Base-by-base conservation (phyloP, 2,113 vertebrate species). In the Otus sunia region DNA sequence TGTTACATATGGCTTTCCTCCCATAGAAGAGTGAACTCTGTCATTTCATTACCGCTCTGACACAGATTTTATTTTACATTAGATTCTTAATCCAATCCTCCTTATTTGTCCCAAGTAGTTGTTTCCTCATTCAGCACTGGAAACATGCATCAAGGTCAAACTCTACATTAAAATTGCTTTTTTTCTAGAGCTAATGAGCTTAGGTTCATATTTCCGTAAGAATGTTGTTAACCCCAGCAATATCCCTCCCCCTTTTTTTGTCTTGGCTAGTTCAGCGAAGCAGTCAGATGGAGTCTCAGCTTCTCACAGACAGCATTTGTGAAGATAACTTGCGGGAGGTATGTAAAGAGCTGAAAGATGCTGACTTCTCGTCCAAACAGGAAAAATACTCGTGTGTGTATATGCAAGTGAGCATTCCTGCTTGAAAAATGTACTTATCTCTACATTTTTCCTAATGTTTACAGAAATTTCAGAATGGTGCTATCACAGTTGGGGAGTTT, bases 401-500 rank as follows among this genome's bases (percentile, higher is more conserved):
- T 36, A 16, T n/a, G 63, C 69, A 16, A 52, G 18, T 50, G 19
- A 52, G 34, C 0, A 0, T 52, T 72, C 68, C 76, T 37, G 43
- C 53, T 60, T 85, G 36, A 39, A 34, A 78, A 53, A 64, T 75
- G 60, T 41, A 21, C 82, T 90, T 36, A 90, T 4, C 32, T 58
- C 13, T 52, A 1, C 6, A 1, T 67, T 43, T 71, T 52, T 78
- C 69, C 72, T 93, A 75, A 86, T 91, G 52, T 73, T 92, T 83
- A 43, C 96, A 99, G 99, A 99, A 99, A 98, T 97, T 99, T 37
- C 97, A 98, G 80, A 98, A 98, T 52, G 99, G 99, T 75, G 96
- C 96, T 76, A 98, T 99, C 75, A 99, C 99, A 4, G 97, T 99
- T 64, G 97, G 97, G 17, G 99, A 99, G 95, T 99, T 99, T 94